A percentile compares a stretch with the other conserved stretches of the same genome.
Conservation (phyloP, 1,140 invertebrate species). For the Oscheius sp. region DNA sequence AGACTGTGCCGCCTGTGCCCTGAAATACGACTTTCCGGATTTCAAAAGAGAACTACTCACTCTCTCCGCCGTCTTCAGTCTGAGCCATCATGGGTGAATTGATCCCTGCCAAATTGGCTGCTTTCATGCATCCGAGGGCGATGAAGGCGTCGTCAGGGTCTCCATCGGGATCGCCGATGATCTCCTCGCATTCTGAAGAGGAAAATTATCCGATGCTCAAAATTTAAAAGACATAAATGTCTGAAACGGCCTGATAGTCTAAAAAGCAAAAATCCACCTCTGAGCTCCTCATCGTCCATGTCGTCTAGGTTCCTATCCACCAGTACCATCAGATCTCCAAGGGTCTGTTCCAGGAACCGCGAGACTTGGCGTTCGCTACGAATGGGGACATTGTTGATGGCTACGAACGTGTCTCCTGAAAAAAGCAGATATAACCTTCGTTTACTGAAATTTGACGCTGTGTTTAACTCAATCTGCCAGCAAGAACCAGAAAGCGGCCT, state of each 20-base stretch:
- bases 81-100: background rate
- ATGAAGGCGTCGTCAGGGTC: conserved; percentile 15
- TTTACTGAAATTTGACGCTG: background rate
- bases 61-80: background rate
- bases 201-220: background rate
- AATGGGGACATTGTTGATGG: conserved; percentile 54
- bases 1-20: background rate
- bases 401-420: conserved; percentile 47
- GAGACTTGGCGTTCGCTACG: conserved; percentile 53
- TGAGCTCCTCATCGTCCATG: conserved; percentile 34
- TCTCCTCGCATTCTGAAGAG: background rate
- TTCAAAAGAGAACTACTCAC: background rate
- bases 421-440: conserved; percentile 18
- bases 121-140: conserved; percentile 1
- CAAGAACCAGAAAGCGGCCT: background rate
- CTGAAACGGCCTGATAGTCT: background rate
- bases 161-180: conserved; percentile 6
- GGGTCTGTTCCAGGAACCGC: conserved; percentile 46
- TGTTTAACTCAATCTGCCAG: background rate
- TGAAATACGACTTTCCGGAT: no score
- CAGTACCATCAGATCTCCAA: conserved; percentile 50
- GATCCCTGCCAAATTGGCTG: background rate
- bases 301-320: conserved; percentile 52
- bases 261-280: conserved; percentile 5
- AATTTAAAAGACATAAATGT: background rate